These are phyloP conservation scores for Agrilus biguttatus DNA, from an alignment of 2,888 invertebrate genomes.

Conservation along the genomic window DNA sequence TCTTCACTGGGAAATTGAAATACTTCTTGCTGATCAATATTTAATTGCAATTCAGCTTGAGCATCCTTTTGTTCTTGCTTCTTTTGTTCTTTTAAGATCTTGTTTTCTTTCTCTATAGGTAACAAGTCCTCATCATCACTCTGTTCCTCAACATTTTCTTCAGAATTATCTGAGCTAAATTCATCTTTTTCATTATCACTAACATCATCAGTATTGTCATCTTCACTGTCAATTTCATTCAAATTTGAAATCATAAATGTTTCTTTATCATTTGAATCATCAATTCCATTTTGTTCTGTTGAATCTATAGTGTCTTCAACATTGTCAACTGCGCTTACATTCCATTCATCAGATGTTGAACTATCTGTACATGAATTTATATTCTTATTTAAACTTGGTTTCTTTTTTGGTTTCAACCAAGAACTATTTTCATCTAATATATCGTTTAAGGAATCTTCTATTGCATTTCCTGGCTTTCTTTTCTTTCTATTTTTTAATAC, in stretches of 20 bases:
- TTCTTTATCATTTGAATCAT: conserved; percentile 18
- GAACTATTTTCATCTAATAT: conserved; percentile 58
- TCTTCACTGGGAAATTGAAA: conserved; percentile 69
- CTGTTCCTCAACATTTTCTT: conserved; percentile 21
- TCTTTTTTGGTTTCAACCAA: conserved; percentile 52
- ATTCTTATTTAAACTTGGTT: conserved; percentile 17
- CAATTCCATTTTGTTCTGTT: conserved; percentile 22
- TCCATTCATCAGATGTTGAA: conserved; percentile 13
- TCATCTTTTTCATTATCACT: conserved; percentile 23
- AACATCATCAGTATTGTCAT: conserved; percentile 22
- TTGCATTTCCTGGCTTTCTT: conserved; percentile 8
- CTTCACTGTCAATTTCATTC: conserved; percentile 19
- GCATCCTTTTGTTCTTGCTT: conserved; percentile 56
- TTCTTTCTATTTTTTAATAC: background rate
- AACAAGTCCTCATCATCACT: conserved; percentile 53
- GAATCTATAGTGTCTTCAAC: conserved; percentile 17
- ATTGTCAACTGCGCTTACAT: conserved; percentile 18
- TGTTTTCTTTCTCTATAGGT: conserved; percentile 75
- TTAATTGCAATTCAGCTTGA: conserved; percentile 70
- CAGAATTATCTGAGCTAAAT: conserved; percentile 13
- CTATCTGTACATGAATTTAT: conserved; percentile 9
- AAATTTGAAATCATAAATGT: conserved; percentile 17
- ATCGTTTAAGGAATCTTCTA: conserved; percentile 27
- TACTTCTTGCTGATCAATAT: conserved; percentile 58
- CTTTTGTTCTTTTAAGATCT: conserved; percentile 60